Evolutionary conservation across 2,888 invertebrate species (phyloP).

Genomic region (Volucella inflata): DNA sequence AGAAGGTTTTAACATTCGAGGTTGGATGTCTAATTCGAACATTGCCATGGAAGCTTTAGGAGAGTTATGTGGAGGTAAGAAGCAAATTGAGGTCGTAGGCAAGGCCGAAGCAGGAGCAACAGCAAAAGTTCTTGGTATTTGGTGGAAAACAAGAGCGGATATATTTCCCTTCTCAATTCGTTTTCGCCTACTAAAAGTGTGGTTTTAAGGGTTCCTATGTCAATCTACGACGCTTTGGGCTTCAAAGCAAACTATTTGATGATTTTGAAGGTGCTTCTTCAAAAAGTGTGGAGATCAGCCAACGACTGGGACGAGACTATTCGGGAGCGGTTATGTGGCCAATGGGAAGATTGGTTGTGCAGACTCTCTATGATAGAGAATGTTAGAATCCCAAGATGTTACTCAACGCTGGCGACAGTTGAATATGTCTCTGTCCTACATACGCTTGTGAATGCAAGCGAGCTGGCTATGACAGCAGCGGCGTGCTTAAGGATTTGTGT

Average conservation of each 20-base stretch:
- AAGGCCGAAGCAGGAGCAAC: no score
- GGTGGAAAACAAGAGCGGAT: constrained; percentile 32
- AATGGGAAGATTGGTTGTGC: constrained; percentile 34
- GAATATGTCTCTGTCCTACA: constrained; percentile 43
- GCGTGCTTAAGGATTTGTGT: constrained; percentile 71
- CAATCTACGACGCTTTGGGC: constrained; percentile 1
- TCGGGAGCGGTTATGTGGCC: constrained; percentile 19
- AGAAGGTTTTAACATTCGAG: no score
- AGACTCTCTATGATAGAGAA: neutral
- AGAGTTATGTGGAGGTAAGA: no score
- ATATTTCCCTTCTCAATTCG: constrained; percentile 2
- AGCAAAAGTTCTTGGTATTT: constrained; percentile 26
- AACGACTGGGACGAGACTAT: constrained; percentile 65
- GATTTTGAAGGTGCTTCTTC: constrained; percentile 58
- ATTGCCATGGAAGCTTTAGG: no score
- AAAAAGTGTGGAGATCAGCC: constrained; percentile 66
- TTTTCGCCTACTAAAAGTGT: constrained; percentile 26
- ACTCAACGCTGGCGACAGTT: constrained; percentile 6
- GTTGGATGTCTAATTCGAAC: no score
- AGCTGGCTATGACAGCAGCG: constrained; percentile 76
- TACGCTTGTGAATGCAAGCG: constrained; percentile 73
- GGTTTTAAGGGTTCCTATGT: constrained; percentile 23
- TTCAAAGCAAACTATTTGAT: no score
- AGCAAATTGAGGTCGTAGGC: no score
- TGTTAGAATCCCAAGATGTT: constrained; percentile 60